Percentiles rank a stretch among this genome's conserved stretches.
phyloP scores from a whole-genome alignment of 2,888 invertebrate genomes.

The Drosophila anomelani region DNA sequence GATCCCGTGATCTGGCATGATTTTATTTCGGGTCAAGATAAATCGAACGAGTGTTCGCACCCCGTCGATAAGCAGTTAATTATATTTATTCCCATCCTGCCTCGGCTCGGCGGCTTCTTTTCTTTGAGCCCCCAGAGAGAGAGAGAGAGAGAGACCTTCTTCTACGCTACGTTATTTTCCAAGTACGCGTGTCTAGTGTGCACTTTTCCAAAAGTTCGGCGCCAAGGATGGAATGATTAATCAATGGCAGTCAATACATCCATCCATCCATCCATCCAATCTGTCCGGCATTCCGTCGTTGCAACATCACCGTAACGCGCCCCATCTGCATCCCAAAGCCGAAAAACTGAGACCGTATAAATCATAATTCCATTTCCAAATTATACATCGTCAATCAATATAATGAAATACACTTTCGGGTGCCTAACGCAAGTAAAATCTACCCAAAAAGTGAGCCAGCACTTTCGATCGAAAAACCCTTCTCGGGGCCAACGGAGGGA shows the following conservation, averaged over 20 bases:
- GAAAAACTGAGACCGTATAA: slow-evolving; percentile 60
- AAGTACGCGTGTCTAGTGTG: slow-evolving; percentile 76
- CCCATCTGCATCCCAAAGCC: slow-evolving; percentile 2
- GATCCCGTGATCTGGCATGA: slow-evolving; percentile 57
- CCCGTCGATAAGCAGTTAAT: slow-evolving; percentile 78
- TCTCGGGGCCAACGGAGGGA: neutral
- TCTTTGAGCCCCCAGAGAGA: slow-evolving; percentile 47
- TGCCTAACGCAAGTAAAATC: slow-evolving; percentile 58
- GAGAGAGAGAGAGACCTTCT: neutral
- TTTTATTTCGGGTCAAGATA: slow-evolving; percentile 63
- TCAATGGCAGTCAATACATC: slow-evolving; percentile 70
- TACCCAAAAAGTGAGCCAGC: slow-evolving; percentile 65
- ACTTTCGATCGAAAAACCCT: slow-evolving; percentile 51
- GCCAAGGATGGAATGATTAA: slow-evolving; percentile 71
- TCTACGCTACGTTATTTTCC: slow-evolving; percentile 44
- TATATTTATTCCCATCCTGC: slow-evolving; percentile 75
- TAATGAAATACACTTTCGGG: slow-evolving; percentile 64
- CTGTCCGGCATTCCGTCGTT: slow-evolving; percentile 30
- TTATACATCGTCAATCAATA: slow-evolving; percentile 76
- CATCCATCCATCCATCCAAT: slow-evolving; percentile 25
- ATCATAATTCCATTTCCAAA: slow-evolving; percentile 74
- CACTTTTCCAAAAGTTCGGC: slow-evolving; percentile 72
- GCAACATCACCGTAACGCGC: slow-evolving; percentile 57
- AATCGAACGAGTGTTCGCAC: slow-evolving; percentile 75
- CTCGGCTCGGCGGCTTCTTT: slow-evolving; percentile 61